Percentiles rank a stretch among this genome's conserved stretches.
These are phyloP conservation scores for Mus spicilegus DNA, from an alignment of 2,113 vertebrate genomes.

Conservation along the genomic window DNA sequence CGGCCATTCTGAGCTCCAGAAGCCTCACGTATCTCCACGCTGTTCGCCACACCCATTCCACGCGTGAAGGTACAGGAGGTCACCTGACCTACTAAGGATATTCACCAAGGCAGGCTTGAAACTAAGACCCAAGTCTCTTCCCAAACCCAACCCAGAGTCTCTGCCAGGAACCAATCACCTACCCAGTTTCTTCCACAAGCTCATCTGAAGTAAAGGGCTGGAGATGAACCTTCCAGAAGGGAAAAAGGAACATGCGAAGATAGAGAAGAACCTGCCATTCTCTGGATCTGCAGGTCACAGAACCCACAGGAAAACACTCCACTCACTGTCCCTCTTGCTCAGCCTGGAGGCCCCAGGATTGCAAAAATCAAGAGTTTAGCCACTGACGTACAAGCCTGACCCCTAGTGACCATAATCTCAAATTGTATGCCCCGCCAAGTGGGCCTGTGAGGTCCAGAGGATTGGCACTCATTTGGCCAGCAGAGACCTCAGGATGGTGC, in stretches of 20 bases:
- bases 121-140: background rate
- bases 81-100: background rate
- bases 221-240: background rate
- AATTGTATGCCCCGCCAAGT: slow-evolving; percentile 10
- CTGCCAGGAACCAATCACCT: background rate
- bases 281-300: background rate
- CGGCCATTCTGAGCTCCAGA: background rate
- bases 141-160: background rate
- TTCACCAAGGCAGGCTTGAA: background rate
- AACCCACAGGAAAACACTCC: background rate
- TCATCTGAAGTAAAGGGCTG: background rate
- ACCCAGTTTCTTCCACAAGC: background rate
- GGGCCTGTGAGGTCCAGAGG: background rate
- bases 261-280: background rate
- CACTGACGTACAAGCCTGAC: slow-evolving; percentile 56
- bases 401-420: slow-evolving; percentile 68
- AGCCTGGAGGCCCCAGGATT: background rate
- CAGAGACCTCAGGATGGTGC: accelerated
- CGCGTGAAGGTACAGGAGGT: background rate
- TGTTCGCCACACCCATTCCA: background rate
- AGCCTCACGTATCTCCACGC: background rate
- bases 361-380: background rate
- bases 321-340: background rate
- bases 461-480: accelerated
- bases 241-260: background rate